These are phyloP conservation scores for Plecotus auritus DNA, from an alignment of 2,113 vertebrate genomes.

Conservation along the genomic window DNA sequence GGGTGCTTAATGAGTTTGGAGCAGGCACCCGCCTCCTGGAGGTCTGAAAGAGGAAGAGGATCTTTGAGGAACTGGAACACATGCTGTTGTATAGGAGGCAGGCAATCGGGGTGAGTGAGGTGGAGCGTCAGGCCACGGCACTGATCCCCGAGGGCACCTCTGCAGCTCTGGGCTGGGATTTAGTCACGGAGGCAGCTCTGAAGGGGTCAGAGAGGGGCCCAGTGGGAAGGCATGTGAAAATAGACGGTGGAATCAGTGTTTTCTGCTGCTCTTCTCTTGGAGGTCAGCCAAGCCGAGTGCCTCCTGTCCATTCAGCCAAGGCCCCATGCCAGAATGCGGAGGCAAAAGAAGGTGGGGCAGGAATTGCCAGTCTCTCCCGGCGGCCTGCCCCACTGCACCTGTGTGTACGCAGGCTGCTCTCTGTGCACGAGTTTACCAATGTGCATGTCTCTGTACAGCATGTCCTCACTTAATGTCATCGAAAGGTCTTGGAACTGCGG, in stretches of 20 bases:
- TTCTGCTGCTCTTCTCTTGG: not conserved
- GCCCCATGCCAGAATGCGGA: not conserved
- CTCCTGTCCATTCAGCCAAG: not conserved
- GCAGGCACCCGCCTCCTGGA: not conserved
- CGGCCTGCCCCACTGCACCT: not conserved
- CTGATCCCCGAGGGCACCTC: not conserved
- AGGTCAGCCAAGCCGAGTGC: not conserved
- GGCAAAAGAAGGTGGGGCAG: not conserved
- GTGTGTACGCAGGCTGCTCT: not conserved
- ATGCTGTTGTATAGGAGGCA: not conserved
- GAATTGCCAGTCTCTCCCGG: not conserved
- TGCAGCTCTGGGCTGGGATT: not conserved
- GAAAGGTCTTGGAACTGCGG: not conserved
- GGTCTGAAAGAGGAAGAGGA: not conserved
- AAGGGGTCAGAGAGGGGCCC: not conserved
- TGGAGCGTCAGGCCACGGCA: not conserved
- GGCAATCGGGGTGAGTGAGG: too few species aligned
- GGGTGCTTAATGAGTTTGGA: not conserved
- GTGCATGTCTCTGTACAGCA: not conserved
- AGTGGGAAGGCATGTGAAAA: not conserved
- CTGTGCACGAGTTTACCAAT: rapidly evolving
- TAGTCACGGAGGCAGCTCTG: not conserved
- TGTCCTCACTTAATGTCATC: too few species aligned
- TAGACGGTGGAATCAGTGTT: not conserved
- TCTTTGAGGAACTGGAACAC: not conserved